These are phyloP conservation scores for Zoroaster sp. DNA, from an alignment of 53 echinoderm and acorn worm species.

Conservation along the genomic window DNA sequence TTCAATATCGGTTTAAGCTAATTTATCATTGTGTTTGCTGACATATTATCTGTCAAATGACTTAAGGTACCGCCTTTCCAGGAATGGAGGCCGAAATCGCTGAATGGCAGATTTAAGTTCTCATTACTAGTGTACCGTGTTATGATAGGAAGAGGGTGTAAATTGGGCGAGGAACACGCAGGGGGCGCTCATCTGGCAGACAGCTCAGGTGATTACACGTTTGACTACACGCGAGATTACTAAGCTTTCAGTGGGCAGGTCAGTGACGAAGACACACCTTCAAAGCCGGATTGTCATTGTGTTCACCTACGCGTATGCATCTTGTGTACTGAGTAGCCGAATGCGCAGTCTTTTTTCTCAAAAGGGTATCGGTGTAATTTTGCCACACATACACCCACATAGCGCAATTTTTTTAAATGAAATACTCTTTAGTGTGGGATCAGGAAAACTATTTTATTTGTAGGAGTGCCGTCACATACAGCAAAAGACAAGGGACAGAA, in stretches of 20 bases:
- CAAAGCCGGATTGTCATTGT: not conserved
- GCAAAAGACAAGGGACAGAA: not conserved
- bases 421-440: not conserved
- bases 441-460: not conserved
- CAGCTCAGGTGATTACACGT: not conserved
- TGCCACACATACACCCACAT: slow-evolving; percentile 8
- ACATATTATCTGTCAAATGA: slow-evolving; percentile 9
- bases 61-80: not conserved
- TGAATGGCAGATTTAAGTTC: not conserved
- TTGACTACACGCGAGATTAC: not conserved
- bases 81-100: not conserved
- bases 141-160: not conserved
- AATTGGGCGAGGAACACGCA: not conserved
- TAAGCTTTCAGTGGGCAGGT: not conserved
- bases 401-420: not conserved
- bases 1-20: not conserved
- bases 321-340: not conserved
- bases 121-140: not conserved
- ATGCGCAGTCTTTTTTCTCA: not conserved
- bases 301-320: not conserved
- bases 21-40: slow-evolving; percentile 21
- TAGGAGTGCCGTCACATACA: not conserved
- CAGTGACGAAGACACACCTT: not conserved
- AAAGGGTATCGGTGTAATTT: not conserved
- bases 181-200: not conserved